These are phyloP conservation scores for Patiria miniata DNA, from an alignment of 35 echinoderm and acorn worm genomes.

Conservation along the genomic window DNA sequence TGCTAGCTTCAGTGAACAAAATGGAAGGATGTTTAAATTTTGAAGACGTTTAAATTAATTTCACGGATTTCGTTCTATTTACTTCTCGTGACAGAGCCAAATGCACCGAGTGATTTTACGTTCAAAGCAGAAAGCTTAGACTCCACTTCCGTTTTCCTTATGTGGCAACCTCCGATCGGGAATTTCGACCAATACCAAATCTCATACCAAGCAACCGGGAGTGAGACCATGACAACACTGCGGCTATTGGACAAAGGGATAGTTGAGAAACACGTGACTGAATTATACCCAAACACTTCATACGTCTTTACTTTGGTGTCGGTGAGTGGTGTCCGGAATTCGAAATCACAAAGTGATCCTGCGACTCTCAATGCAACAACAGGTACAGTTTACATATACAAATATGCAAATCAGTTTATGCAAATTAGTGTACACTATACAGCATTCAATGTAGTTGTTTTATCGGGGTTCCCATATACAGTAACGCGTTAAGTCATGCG, in stretches of 20 bases:
- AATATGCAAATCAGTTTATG: background rate
- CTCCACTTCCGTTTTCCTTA: constrained; percentile 14
- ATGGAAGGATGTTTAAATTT: too few relatives aligned
- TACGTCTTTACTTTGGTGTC: constrained; percentile 23
- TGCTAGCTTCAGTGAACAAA: too few relatives aligned
- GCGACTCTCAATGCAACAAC: background rate
- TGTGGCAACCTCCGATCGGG: constrained; percentile 16
- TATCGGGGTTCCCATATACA: too few relatives aligned
- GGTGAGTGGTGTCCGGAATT: constrained; percentile 9
- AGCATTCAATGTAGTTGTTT: background rate
- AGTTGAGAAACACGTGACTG: background rate
- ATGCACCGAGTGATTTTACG: background rate
- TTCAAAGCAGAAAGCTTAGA: background rate
- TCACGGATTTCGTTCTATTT: too few relatives aligned
- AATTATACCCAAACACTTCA: constrained; percentile 22
- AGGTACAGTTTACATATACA: background rate
- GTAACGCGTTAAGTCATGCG: too few relatives aligned
- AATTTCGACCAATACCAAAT: constrained; percentile 40
- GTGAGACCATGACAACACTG: background rate
- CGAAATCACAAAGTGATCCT: background rate
- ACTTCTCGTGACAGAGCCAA: constrained; percentile 14
- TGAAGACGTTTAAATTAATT: too few relatives aligned
- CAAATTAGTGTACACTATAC: background rate
- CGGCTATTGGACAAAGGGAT: constrained; percentile 19
- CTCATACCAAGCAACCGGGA: background rate